Base-by-base conservation (phyloP, 1,140 invertebrate species). In the Zaprionus capensis region DNA sequence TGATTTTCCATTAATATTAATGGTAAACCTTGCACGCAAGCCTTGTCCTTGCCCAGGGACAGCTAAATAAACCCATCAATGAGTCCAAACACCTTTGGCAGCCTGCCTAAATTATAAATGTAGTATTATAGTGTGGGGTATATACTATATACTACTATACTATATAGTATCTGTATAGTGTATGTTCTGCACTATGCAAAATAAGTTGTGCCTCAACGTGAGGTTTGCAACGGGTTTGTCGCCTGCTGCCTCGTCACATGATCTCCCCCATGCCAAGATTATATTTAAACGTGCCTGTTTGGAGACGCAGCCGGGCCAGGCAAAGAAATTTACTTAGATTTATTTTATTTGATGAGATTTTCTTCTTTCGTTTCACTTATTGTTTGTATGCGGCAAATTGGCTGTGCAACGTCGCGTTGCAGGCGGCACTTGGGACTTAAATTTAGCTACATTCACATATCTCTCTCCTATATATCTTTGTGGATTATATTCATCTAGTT, bases 231-330 rank as follows among this genome's bases (percentile, higher is more conserved):
- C 26, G 51, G 14, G 26, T 64, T 68, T 78, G 80, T 82, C 80
- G 64, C 56, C 64, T 51, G 64, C 34, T 31, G 38, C 24, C 41
- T 36, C 64, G 78, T 84, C 84, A 88, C 81, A 84, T 85, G 84
- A 90, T 90, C 85, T 90, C 78, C 85, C 85, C 85, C 85, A 88
- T 88, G 85, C 85, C 84, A 80, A 91, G 85, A 85, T 88, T 91
- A 90, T 88, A 90, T 81, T 84, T 90, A 90, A 71, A 76, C 59
- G 59, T 58, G 65, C 56, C 44, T 55, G 53, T 78, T 88, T 87
- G 84, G 85, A 88, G 55, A 81, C 75, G 74, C 81, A 81, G 64
- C 67, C 36, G 22, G 26, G 63, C 71, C 41, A 69, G 46, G 46
- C 22, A 76, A 49, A 9, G 31, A 34, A 58, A 76, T 76, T 71